These are phyloP conservation scores for Anarhynchus alexandrinus DNA, from an alignment of 2,113 vertebrate species.

Conservation along the genomic window DNA sequence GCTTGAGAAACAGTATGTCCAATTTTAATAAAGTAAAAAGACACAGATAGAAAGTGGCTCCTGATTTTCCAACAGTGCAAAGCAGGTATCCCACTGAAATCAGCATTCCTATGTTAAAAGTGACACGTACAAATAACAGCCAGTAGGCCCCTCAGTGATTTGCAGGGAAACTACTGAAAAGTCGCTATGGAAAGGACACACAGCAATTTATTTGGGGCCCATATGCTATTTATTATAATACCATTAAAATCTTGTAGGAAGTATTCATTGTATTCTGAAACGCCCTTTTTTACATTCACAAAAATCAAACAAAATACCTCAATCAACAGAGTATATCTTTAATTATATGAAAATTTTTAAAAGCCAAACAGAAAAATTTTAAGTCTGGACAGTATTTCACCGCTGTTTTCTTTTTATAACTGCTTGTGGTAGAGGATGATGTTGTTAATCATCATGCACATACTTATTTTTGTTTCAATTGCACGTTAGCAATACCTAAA, in stretches of 20 bases:
- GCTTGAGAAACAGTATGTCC: fast-evolving
- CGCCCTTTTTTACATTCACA: not conserved
- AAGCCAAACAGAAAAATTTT: not conserved
- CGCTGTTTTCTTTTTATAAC: not conserved
- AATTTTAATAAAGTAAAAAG: not conserved
- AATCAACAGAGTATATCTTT: not conserved
- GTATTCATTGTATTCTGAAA: not conserved
- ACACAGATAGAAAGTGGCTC: not conserved
- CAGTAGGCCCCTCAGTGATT: not conserved
- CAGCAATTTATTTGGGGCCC: not conserved
- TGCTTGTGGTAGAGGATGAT: not conserved
- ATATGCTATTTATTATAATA: not conserved
- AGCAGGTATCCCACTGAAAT: not conserved
- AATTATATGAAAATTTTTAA: not conserved
- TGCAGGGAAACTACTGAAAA: not conserved
- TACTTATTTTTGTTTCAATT: not conserved
- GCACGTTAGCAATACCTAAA: not conserved
- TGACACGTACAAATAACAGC: not conserved
- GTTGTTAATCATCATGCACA: not conserved
- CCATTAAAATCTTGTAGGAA: not conserved
- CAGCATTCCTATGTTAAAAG: fast-evolving
- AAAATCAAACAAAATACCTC: not conserved
- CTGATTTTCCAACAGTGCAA: not conserved
- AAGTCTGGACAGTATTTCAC: not conserved
- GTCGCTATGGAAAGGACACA: not conserved